Evolutionary conservation across 1,140 invertebrate genomes (phyloP).

Genomic region (Philopotamus ludificatus): DNA sequence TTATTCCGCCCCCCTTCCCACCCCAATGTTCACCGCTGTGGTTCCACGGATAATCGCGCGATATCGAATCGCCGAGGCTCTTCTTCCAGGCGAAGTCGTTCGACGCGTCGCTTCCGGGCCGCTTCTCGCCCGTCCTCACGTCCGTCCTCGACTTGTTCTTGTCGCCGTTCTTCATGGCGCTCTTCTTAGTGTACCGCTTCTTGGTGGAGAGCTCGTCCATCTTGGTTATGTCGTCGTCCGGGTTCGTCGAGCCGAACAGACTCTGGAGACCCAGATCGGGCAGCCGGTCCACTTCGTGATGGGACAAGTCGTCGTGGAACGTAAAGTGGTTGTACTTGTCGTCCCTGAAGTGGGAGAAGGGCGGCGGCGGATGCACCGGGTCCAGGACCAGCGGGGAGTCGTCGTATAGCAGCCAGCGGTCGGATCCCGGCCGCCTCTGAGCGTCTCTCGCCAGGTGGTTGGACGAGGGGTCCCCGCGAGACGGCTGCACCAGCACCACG

Average conservation of each 20-base stretch:
- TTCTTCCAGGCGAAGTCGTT: slow-evolving; percentile 39
- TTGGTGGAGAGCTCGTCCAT: slow-evolving; percentile 38
- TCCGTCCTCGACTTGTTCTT: slow-evolving; percentile 33
- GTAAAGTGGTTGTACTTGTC: slow-evolving; percentile 39
- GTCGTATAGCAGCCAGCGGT: slow-evolving; percentile 39
- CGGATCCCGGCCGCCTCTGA: slow-evolving; percentile 26
- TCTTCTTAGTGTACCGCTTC: slow-evolving; percentile 39
- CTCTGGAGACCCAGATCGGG: slow-evolving; percentile 38
- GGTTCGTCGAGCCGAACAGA: slow-evolving; percentile 37
- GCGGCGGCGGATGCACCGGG: slow-evolving; percentile 28
- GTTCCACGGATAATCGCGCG: slow-evolving; percentile 37
- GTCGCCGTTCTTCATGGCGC: slow-evolving; percentile 29
- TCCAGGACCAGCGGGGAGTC: slow-evolving; percentile 30
- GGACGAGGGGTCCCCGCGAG: slow-evolving; percentile 12
- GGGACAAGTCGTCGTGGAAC: slow-evolving; percentile 36
- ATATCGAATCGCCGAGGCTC: slow-evolving; percentile 36
- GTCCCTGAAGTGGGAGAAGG: slow-evolving; percentile 38
- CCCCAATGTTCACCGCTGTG: slow-evolving; percentile 36
- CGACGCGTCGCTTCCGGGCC: slow-evolving; percentile 10
- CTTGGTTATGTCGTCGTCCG: slow-evolving; percentile 40
- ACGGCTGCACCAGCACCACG: slow-evolving; percentile 20
- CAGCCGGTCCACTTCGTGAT: slow-evolving; percentile 28
- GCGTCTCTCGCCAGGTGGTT: slow-evolving; percentile 36
- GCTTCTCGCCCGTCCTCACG: slow-evolving; percentile 23
- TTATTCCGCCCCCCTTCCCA: slow-evolving; percentile 28